Evolutionary conservation across 2,113 vertebrate species (phyloP).

Genomic region (Thamnophis sirtalis): DNA sequence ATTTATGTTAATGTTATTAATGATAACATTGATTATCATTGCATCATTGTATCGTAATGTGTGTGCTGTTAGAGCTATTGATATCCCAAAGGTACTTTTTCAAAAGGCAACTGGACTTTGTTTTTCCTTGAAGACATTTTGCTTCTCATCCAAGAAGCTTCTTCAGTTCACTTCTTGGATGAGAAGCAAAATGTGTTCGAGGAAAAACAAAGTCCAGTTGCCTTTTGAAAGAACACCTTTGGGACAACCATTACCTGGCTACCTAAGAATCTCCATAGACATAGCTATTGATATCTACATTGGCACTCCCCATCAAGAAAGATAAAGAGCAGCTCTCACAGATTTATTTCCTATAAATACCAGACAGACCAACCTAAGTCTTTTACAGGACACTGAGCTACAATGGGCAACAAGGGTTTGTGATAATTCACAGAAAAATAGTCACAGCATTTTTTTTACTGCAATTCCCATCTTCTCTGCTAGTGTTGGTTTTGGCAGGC

Average conservation of each 20-base stretch:
- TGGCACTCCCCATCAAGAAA: neutral
- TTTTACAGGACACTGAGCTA: neutral
- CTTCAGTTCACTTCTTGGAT: neutral
- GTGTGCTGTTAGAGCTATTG: neutral
- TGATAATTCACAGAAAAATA: neutral
- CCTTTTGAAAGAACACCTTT: neutral
- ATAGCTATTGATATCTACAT: neutral
- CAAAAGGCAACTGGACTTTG: neutral
- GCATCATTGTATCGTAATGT: neutral
- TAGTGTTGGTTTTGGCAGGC: neutral
- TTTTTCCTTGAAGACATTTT: neutral
- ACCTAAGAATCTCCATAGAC: neutral
- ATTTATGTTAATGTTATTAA: neutral
- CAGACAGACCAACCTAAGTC: neutral
- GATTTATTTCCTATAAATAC: neutral
- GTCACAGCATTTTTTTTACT: neutral
- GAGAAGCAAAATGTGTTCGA: neutral
- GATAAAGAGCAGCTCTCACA: neutral
- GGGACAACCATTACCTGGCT: neutral
- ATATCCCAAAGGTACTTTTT: neutral
- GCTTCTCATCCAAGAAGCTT: neutral
- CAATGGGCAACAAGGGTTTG: neutral
- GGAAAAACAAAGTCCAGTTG: neutral
- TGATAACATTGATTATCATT: neutral
- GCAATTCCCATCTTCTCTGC: neutral